These are phyloP conservation scores for Odocoileus hemionus DNA, from an alignment of 2,113 vertebrate species.

Conservation along the genomic window DNA sequence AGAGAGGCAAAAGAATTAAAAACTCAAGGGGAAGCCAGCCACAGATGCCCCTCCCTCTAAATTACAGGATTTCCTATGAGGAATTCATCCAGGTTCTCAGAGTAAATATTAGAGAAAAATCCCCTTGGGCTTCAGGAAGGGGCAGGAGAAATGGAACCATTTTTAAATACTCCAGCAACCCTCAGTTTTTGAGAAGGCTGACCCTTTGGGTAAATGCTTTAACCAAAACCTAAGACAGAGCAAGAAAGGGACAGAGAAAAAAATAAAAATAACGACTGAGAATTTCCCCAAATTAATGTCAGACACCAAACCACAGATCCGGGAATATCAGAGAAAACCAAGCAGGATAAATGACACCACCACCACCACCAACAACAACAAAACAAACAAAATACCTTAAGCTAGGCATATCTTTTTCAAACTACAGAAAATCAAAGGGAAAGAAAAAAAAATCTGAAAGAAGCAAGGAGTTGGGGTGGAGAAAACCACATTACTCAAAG, in stretches of 20 bases:
- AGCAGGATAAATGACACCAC: background rate
- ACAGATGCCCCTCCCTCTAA: too few relatives aligned
- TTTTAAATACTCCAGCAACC: background rate
- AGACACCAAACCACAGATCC: background rate
- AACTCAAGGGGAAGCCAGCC: background rate
- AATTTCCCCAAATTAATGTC: background rate
- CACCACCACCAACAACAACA: background rate
- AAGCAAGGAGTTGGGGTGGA: background rate
- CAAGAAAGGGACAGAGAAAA: background rate
- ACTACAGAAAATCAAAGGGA: background rate
- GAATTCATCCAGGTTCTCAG: background rate
- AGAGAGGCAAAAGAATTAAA: background rate
- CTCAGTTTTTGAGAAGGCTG: background rate
- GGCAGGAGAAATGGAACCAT: background rate
- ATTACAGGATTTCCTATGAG: background rate
- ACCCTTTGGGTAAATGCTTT: background rate
- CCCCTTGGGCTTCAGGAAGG: background rate
- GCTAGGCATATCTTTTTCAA: background rate
- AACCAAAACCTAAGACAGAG: background rate
- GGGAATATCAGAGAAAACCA: background rate
- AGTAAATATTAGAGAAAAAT: background rate
- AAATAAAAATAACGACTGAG: background rate
- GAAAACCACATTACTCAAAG: background rate
- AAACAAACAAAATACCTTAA: background rate
- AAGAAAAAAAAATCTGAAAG: background rate